Evolutionary conservation across 2,888 invertebrate genomes (phyloP).

Genomic region (Sinopyrophorus schimmeli): DNA sequence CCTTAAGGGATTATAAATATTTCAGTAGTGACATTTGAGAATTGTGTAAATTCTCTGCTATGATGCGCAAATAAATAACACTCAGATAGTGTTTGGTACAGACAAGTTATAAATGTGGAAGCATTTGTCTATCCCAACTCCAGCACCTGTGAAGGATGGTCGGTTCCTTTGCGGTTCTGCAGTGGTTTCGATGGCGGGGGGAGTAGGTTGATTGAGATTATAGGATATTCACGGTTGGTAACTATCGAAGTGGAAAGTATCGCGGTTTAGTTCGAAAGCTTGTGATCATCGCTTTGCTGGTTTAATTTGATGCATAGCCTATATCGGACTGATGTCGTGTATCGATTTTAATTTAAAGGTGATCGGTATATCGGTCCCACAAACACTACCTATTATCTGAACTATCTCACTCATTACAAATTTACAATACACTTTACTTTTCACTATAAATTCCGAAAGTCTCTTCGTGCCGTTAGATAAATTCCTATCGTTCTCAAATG

Average conservation of each 20-base stretch:
- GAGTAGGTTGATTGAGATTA: constrained; percentile 32
- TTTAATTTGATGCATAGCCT: constrained; percentile 37
- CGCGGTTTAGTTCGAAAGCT: constrained; percentile 35
- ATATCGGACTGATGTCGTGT: constrained; percentile 28
- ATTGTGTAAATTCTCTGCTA: constrained; percentile 12
- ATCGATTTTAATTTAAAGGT: constrained; percentile 31
- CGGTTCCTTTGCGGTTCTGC: constrained; percentile 32
- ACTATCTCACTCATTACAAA: too few relatives aligned
- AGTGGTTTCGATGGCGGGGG: constrained; percentile 29
- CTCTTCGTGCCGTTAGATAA: too few relatives aligned
- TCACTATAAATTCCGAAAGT: too few relatives aligned
- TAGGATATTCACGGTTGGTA: constrained; percentile 32
- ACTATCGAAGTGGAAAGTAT: constrained; percentile 35
- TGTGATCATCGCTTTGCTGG: constrained; percentile 37
- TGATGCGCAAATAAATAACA: constrained; percentile 20
- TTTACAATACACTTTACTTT: too few relatives aligned
- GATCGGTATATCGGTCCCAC: constrained; percentile 22
- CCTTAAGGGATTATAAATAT: constrained; percentile 16
- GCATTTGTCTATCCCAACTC: constrained; percentile 27
- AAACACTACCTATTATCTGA: too few relatives aligned
- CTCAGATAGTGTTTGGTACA: constrained; percentile 19
- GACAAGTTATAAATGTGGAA: constrained; percentile 24
- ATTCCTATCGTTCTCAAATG: too few relatives aligned
- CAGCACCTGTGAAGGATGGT: constrained; percentile 28
- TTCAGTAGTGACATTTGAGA: constrained; percentile 14